Evolutionary conservation across 2,113 vertebrate genomes (phyloP), one percentile per base, ranked within the genome.

Genomic region (Mustelus asterias): DNA sequence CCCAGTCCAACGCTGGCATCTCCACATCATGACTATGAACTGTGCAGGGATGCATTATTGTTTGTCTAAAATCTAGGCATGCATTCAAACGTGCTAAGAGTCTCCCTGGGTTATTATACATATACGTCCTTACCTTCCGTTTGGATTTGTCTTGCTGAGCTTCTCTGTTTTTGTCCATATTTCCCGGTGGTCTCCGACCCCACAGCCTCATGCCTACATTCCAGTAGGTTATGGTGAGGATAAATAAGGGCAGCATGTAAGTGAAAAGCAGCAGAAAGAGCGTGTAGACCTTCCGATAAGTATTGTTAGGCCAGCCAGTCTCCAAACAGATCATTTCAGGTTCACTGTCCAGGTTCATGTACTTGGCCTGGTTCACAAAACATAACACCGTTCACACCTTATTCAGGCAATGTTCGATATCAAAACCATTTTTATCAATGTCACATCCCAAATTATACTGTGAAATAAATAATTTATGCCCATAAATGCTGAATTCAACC

Each of bases 141-240:
- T 96, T 96, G 26, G 95, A 96, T 29, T 70, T 85, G 63, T 88
- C 95, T 58, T 96, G 95, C 24, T 88, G 95, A 90, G 86, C 80
- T n/a, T 96, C 95, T 67, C 95, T 85, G 95, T 88, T 96, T 44
- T 44, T 85, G 95, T 96, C 95, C 80, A 96, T 60, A 33, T 96
- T 88, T 63, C 95, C 95, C 0, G 95, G 95, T 88, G 80, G 80
- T 78, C 78, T 67, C 54, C 95, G 95, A 70, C 80, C 95, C 95
- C 95, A 96, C 80, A 96, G 54, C n/a, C 48, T 85, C 29, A 96
- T 20, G 14, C 60, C 95, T n/a, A 96, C 95, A n/a, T 90, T 96
- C 80, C 80, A 96, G 76, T 96, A 96, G 48, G 95, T 90, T 48
- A 96, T 41, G 95, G 95, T 88, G 48, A 96, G 78, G 63, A 96